phyloP scores from a whole-genome alignment of 23 tunicate genomes.

The Trididemnum miniatum region DNA sequence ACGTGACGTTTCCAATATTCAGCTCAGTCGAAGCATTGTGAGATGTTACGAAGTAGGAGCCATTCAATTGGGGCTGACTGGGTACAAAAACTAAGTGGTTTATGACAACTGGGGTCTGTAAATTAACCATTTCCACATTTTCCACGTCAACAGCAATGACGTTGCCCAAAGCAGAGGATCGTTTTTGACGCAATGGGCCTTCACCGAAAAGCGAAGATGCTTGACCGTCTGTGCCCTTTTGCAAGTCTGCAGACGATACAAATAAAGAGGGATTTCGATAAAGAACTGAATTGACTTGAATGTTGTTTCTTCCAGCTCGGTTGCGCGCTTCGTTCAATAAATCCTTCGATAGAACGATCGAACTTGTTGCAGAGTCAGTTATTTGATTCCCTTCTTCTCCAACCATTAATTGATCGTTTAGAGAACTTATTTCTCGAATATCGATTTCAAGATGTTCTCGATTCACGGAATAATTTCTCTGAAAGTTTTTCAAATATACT shows the following conservation, averaged over 20 bases:
- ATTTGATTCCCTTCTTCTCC: background rate
- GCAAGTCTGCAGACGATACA: background rate
- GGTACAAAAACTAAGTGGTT: background rate
- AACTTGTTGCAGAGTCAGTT: background rate
- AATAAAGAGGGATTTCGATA: conserved; percentile 55
- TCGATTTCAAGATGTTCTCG: conserved; percentile 51
- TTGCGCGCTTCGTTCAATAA: conserved; percentile 47
- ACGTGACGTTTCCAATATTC: background rate
- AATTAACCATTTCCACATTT: conserved; percentile 38
- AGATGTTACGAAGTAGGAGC: background rate
- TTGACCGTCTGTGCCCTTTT: background rate
- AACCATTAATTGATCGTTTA: background rate
- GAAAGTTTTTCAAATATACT: too few relatives aligned
- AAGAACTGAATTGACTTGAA: conserved; percentile 52
- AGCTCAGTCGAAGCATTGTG: background rate
- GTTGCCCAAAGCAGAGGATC: conserved; percentile 37
- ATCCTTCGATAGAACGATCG: conserved; percentile 15
- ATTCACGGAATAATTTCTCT: conserved; percentile 28
- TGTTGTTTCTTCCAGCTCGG: background rate
- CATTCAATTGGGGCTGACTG: background rate
- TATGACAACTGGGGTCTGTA: conserved; percentile 41
- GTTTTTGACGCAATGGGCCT: conserved; percentile 14
- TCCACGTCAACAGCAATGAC: conserved; percentile 63
- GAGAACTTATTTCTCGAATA: background rate
- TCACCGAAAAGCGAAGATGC: conserved; percentile 43